Evolutionary conservation across 30 jellyfish, hydroid and myxozoan species (phyloP).

Genomic region (Euphysa ruthae): DNA sequence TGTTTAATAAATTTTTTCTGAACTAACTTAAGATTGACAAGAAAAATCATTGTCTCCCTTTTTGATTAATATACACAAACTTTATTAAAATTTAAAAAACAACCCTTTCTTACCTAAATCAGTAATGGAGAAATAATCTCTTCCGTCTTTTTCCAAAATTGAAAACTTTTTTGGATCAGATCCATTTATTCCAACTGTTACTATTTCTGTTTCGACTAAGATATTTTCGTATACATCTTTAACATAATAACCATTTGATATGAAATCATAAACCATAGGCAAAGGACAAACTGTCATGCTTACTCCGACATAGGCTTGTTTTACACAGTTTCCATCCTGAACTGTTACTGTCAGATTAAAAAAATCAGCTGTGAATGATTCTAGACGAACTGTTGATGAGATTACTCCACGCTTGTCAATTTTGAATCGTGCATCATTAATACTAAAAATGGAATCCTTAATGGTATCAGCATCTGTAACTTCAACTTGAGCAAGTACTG

Average conservation of each 20-base stretch:
- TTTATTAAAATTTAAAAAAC: too few relatives aligned
- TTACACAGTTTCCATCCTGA: constrained; percentile 35
- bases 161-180: constrained; percentile 29
- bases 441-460: neutral
- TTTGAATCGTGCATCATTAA: neutral
- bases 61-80: too few relatives aligned
- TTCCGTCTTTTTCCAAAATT: constrained; percentile 44
- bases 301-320: neutral
- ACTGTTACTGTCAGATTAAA: constrained; percentile 44
- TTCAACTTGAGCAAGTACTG: constrained; percentile 36
- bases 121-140: too few relatives aligned
- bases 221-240: constrained; percentile 42
- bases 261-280: constrained; percentile 32
- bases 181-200: constrained; percentile 40
- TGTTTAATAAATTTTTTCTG: too few relatives aligned
- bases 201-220: constrained; percentile 19
- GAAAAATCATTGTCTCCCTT: too few relatives aligned
- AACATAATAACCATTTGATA: constrained; percentile 29
- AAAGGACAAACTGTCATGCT: neutral
- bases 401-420: constrained; percentile 61
- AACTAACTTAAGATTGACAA: too few relatives aligned
- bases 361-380: constrained; percentile 8
- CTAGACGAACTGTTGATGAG: constrained; percentile 16
- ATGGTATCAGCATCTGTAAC: constrained; percentile 26
- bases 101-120: too few relatives aligned